A percentile compares a stretch with the other conserved stretches of the same genome.
Conservation (phyloP, 2,888 invertebrate genomes). For the Ophonus ardosiacus region DNA sequence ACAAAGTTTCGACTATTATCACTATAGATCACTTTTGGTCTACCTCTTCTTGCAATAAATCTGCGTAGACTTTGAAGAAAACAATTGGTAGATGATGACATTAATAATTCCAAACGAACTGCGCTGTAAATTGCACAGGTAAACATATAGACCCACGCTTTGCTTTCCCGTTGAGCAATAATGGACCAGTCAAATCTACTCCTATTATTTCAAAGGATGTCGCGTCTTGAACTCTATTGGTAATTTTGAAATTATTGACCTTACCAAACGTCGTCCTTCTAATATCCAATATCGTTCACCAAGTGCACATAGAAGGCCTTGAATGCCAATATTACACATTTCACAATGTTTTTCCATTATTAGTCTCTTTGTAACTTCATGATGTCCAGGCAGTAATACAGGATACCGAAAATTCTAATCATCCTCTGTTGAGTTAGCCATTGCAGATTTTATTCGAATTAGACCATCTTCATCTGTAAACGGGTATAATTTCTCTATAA, state of each 20-base stretch:
- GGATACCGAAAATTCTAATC: conserved; percentile 67
- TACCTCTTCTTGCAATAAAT: conserved; percentile 64
- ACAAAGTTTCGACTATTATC: conserved; percentile 69
- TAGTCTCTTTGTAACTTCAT: conserved; percentile 66
- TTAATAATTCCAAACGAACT: conserved; percentile 66
- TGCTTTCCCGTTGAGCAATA: conserved; percentile 67
- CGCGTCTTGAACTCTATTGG: conserved; percentile 68
- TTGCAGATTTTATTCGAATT: too few relatives aligned
- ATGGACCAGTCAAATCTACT: conserved; percentile 71
- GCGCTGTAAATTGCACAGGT: conserved; percentile 72
- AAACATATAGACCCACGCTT: conserved; percentile 70
- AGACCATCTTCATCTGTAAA: conserved; percentile 65
- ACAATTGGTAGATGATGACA: background rate
- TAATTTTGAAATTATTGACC: conserved; percentile 65
- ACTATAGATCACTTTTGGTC: conserved; percentile 68
- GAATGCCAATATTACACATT: conserved; percentile 56
- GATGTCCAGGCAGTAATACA: conserved; percentile 67
- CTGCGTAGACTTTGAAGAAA: conserved; percentile 69
- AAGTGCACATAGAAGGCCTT: conserved; percentile 66
- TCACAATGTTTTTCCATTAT: conserved; percentile 57
- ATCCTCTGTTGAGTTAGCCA: conserved; percentile 56
- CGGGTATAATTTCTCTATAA: conserved; percentile 40
- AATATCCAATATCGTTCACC: conserved; percentile 65
- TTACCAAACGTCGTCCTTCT: conserved; percentile 32
- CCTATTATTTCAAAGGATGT: conserved; percentile 69